Conservation (phyloP, 1,140 invertebrate species). For the Augochlora pura region DNA sequence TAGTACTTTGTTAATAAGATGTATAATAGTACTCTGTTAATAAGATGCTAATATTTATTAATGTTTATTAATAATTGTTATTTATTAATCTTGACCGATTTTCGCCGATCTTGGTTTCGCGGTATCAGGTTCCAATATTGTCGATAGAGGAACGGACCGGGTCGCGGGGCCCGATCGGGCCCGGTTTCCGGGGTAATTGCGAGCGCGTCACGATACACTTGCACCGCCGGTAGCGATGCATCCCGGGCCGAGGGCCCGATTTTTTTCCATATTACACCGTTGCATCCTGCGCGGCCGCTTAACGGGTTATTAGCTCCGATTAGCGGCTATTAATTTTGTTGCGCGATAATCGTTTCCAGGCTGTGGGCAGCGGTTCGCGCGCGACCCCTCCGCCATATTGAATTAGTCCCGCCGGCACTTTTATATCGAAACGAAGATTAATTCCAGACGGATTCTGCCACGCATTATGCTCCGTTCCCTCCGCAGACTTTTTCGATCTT, state of each 20-base stretch:
- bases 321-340: conserved; percentile 58
- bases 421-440: no score
- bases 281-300: conserved; percentile 17
- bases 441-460: no score
- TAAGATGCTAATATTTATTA: no score
- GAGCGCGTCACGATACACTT: background rate
- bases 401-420: no score
- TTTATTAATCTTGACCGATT: no score
- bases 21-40: no score
- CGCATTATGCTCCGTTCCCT: no score
- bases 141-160: background rate
- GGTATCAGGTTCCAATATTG: background rate
- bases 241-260: background rate
- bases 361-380: conserved; percentile 12
- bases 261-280: conserved; percentile 42
- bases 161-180: background rate
- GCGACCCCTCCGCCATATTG: conserved; percentile 10
- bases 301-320: conserved; percentile 56
- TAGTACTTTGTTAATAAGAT: no score
- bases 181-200: conserved; percentile 16
- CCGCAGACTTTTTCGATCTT: no score
- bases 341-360: conserved; percentile 42
- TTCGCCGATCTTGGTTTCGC: no score
- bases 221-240: conserved; percentile 28
- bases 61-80: no score